Conservation (phyloP, 2,888 invertebrate genomes). For the Aradus depressus region DNA sequence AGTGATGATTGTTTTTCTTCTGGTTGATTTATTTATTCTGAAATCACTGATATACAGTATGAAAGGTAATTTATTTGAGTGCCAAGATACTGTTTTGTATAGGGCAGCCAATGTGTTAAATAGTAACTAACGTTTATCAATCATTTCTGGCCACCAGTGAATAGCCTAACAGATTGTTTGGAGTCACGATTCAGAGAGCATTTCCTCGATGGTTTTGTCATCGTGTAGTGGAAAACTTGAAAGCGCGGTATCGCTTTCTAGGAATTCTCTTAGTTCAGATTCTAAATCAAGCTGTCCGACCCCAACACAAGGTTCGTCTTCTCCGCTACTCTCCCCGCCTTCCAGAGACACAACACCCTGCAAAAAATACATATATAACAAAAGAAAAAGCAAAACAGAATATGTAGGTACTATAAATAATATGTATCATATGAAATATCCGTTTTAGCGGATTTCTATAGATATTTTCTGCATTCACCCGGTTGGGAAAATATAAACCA, state of each 20-base stretch:
- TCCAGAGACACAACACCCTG: slow-evolving; percentile 23
- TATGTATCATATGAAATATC: not conserved
- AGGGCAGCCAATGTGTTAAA: no score
- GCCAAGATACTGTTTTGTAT: no score
- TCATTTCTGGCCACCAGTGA: no score
- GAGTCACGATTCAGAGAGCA: slow-evolving; percentile 31
- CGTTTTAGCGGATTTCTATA: not conserved
- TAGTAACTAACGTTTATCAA: no score
- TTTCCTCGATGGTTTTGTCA: slow-evolving; percentile 34
- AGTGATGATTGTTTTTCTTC: no score
- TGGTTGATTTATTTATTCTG: no score
- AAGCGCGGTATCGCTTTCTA: slow-evolving; percentile 53
- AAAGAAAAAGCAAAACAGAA: not conserved
- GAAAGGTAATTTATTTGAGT: no score
- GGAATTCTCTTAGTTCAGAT: slow-evolving; percentile 56
- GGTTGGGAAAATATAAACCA: no score
- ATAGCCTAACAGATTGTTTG: not conserved
- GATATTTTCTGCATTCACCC: no score
- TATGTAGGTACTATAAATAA: not conserved
- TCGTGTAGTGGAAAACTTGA: slow-evolving; percentile 39
- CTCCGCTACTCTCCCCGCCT: slow-evolving; percentile 25
- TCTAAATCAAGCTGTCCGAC: slow-evolving; percentile 48
- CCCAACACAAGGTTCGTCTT: slow-evolving; percentile 33
- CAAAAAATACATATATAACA: not conserved
- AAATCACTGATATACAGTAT: no score